Evolutionary conservation across 2,797 vertebrate species (phyloP).

Genomic region (Halcyon badia): DNA sequence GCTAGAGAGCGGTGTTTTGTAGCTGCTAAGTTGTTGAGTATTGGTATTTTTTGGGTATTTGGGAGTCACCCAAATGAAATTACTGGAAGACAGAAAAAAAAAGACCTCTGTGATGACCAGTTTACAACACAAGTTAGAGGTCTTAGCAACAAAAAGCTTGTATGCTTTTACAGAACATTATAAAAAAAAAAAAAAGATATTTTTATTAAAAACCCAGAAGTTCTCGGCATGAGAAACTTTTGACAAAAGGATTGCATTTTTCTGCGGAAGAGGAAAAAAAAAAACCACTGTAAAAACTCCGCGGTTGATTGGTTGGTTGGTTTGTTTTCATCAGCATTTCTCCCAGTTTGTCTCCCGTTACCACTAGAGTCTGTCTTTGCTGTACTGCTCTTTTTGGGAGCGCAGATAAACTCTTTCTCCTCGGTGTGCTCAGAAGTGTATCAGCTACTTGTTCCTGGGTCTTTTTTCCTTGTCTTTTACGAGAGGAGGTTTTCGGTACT

Average conservation of each 20-base stretch:
- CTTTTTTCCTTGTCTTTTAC: background rate
- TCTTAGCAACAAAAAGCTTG: background rate
- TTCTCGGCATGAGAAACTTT: background rate
- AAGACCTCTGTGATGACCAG: background rate
- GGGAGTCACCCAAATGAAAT: background rate
- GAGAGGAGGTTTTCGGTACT: background rate
- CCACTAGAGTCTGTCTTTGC: background rate
- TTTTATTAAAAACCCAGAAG: background rate
- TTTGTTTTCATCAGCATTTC: slow-evolving; percentile 14
- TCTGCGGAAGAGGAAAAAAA: background rate
- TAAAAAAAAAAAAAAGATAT: background rate
- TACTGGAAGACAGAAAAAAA: background rate
- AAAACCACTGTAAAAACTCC: background rate
- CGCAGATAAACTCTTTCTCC: background rate
- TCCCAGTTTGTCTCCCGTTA: slow-evolving; percentile 6
- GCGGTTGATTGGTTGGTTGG: background rate
- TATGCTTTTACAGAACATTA: background rate
- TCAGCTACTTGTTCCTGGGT: background rate
- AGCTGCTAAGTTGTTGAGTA: background rate
- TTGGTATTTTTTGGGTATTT: background rate
- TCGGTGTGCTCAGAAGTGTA: background rate
- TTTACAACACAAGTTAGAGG: background rate
- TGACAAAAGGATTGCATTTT: background rate
- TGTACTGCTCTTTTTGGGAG: slow-evolving; percentile 21
- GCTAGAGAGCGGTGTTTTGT: background rate